Conservation (phyloP, 2,888 invertebrate genomes). For the Caradrina clavipalpis region DNA sequence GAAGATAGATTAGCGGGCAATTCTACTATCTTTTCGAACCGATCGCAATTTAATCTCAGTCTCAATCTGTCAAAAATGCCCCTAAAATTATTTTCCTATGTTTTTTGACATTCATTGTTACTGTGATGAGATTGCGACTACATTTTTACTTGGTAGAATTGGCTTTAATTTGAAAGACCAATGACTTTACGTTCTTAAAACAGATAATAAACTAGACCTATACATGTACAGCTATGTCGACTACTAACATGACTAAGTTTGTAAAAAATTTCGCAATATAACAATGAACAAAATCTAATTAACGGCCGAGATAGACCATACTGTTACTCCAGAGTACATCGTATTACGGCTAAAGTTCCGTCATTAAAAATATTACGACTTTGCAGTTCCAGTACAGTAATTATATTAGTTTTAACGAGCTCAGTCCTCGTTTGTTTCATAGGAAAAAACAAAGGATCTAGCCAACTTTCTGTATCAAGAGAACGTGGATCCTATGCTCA, state of each 20-base stretch:
- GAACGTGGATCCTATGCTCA: constrained; percentile 83
- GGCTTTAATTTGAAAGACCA: not conserved
- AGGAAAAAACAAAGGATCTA: constrained; percentile 87
- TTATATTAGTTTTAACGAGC: constrained; percentile 83
- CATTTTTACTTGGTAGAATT: too few species aligned
- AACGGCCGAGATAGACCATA: constrained; percentile 48
- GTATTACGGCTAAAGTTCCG: constrained; percentile 72
- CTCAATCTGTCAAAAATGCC: too few species aligned
- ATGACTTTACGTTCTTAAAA: not conserved
- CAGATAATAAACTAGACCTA: constrained; percentile 32
- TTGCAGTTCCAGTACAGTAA: constrained; percentile 70
- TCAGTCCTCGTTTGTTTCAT: constrained; percentile 68
- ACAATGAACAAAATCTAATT: constrained; percentile 62
- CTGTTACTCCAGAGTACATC: constrained; percentile 44
- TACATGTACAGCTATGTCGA: not conserved
- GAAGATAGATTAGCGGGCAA: not conserved
- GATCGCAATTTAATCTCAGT: too few species aligned
- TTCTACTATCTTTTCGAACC: too few species aligned
- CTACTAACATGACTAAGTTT: constrained; percentile 2
- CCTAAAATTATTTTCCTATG: too few species aligned
- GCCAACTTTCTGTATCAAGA: constrained; percentile 86
- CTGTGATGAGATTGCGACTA: too few species aligned
- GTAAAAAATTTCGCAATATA: constrained; percentile 36
- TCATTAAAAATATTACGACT: constrained; percentile 81
- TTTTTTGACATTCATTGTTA: too few species aligned